phyloP scores from a whole-genome alignment of 2,888 invertebrate genomes.

The Anaspis maculata region DNA sequence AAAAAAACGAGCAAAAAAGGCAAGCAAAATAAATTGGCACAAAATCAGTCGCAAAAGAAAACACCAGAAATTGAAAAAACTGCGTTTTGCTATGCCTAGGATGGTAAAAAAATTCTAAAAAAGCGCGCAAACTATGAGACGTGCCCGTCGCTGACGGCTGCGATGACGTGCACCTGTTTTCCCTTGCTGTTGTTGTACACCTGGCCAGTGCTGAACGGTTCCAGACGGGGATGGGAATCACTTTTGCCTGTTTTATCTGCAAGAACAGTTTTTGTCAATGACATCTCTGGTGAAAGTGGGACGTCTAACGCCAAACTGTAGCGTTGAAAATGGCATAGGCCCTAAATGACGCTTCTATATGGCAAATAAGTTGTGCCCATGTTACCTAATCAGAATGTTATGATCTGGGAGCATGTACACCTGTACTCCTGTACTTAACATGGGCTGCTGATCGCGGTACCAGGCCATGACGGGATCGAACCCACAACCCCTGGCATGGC shows the following conservation, averaged over 20 bases:
- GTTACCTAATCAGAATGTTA: too few relatives aligned
- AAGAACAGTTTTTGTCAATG: too few relatives aligned
- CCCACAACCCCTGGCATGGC: too few relatives aligned
- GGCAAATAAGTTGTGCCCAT: too few relatives aligned
- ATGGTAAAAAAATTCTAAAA: background rate
- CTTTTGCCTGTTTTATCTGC: slow-evolving; percentile 42
- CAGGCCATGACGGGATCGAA: too few relatives aligned
- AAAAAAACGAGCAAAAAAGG: slow-evolving; percentile 9
- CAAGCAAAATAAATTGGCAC: slow-evolving; percentile 24
- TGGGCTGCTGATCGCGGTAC: too few relatives aligned
- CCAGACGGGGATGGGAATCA: slow-evolving; percentile 65
- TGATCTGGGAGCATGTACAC: too few relatives aligned
- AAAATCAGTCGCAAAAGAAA: slow-evolving; percentile 21
- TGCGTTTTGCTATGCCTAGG: background rate
- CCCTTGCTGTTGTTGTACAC: slow-evolving; percentile 90
- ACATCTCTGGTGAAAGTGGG: too few relatives aligned
- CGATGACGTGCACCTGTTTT: slow-evolving; percentile 81
- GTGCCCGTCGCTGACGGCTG: slow-evolving; percentile 33
- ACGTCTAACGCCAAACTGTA: too few relatives aligned
- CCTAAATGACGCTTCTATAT: too few relatives aligned
- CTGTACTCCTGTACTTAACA: too few relatives aligned
- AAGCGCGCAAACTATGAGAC: slow-evolving; percentile 5
- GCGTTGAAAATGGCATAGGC: too few relatives aligned
- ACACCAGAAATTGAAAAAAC: slow-evolving; percentile 3
- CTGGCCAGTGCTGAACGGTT: slow-evolving; percentile 85